These are phyloP conservation scores for Condylura cristata DNA, from an alignment of 2,113 vertebrate genomes.

Conservation along the genomic window DNA sequence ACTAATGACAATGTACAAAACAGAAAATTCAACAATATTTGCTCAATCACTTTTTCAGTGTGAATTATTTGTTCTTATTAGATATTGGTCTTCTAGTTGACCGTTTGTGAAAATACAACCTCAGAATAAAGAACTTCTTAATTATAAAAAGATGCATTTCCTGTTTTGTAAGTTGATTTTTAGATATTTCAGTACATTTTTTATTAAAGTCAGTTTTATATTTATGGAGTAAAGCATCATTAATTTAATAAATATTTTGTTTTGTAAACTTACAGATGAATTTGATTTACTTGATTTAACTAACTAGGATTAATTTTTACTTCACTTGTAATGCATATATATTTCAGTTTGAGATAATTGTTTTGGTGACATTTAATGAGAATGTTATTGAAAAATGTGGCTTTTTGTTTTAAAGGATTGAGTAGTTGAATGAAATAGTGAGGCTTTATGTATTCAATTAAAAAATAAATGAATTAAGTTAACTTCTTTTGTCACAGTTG, in stretches of 20 bases:
- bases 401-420: conserved; percentile 22
- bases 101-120: neutral
- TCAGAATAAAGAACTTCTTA: neutral
- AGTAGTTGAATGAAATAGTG: conserved; percentile 26
- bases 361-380: conserved; percentile 54
- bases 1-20: neutral
- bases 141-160: neutral
- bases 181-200: neutral
- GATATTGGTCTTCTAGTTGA: neutral
- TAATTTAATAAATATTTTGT: neutral
- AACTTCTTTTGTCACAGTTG: conserved; percentile 5
- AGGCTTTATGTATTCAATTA: conserved; percentile 54
- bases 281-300: conserved; percentile 42
- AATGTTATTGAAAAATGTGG: conserved; percentile 42
- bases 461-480: conserved; percentile 48
- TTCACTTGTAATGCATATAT: conserved; percentile 3
- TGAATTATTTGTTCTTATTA: neutral
- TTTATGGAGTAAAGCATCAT: neutral
- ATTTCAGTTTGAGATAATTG: conserved; percentile 47
- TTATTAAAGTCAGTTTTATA: neutral
- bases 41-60: neutral
- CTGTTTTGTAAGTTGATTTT: neutral
- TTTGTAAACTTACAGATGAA: neutral
- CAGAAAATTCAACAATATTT: neutral
- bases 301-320: conserved; percentile 31